A percentile compares a stretch with the other conserved stretches of the same genome.
Evolutionary conservation across 2,888 invertebrate species (phyloP).

Genomic region (Allophyes oxyacanthae): DNA sequence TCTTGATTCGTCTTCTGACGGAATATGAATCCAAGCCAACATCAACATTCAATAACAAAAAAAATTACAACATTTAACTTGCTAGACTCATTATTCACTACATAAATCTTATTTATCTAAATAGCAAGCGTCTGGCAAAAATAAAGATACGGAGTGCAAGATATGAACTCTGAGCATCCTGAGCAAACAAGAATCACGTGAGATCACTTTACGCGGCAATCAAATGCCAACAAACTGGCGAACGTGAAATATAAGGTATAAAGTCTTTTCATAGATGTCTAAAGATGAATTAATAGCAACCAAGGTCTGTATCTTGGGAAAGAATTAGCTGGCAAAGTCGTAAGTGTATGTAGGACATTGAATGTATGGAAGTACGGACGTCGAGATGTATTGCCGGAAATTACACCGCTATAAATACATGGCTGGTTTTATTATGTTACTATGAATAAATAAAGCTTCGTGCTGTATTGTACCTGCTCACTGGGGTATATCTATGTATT

Average conservation of each 20-base stretch:
- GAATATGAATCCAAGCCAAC: too few relatives aligned
- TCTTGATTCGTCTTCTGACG: too few relatives aligned
- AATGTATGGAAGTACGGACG: background rate
- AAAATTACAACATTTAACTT: too few relatives aligned
- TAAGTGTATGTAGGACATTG: constrained; percentile 1
- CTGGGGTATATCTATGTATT: background rate
- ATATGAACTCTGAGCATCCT: constrained; percentile 1
- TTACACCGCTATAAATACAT: constrained; percentile 32
- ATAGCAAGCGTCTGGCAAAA: constrained; percentile 46
- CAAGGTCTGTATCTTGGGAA: constrained; percentile 11
- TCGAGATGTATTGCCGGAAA: constrained; percentile 33
- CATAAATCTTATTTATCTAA: constrained; percentile 47
- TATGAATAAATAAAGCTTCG: constrained; percentile 16
- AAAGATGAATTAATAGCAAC: constrained; percentile 20
- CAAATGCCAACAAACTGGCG: constrained; percentile 1
- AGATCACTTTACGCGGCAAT: constrained; percentile 12
- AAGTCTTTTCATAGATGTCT: too few relatives aligned
- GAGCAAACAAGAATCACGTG: constrained; percentile 34
- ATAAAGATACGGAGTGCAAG: constrained; percentile 32
- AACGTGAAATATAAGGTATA: background rate
- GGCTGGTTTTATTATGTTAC: constrained; percentile 6
- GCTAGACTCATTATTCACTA: constrained; percentile 26
- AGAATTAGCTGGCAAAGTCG: background rate
- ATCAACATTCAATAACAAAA: too few relatives aligned
- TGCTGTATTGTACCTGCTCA: constrained; percentile 5